A percentile compares a stretch with the other conserved stretches of the same genome.
phyloP scores from a whole-genome alignment of 1,140 invertebrate genomes.

The Mycetomoellerius zeteki region DNA sequence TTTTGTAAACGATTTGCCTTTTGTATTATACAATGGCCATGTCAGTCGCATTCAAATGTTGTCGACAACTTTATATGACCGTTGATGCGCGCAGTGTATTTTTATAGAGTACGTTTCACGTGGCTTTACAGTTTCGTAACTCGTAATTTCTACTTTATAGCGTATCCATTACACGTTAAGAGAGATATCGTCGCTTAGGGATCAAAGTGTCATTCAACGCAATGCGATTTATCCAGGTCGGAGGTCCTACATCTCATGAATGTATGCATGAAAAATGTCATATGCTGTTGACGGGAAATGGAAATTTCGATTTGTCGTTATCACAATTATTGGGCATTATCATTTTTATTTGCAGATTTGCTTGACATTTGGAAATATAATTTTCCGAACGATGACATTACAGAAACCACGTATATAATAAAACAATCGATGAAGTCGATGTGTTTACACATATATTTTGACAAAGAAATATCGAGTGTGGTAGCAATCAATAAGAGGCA shows the following conservation, averaged over 20 bases:
- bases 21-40: slow-evolving; percentile 33
- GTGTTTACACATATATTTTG: not conserved
- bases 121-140: slow-evolving; percentile 45
- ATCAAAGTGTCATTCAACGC: slow-evolving; percentile 50
- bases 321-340: not conserved
- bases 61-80: slow-evolving; percentile 20
- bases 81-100: not conserved
- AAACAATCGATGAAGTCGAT: not conserved
- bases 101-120: slow-evolving; percentile 27
- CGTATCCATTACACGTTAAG: slow-evolving; percentile 26
- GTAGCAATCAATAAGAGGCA: not conserved
- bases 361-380: not conserved
- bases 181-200: slow-evolving; percentile 23
- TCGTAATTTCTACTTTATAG: slow-evolving; percentile 46
- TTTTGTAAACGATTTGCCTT: slow-evolving; percentile 45
- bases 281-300: not conserved
- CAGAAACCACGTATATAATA: not conserved
- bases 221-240: slow-evolving; percentile 29
- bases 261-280: slow-evolving; percentile 46
- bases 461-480: not conserved
- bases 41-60: slow-evolving; percentile 45
- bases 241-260: slow-evolving; percentile 22
- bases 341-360: slow-evolving; percentile 18
- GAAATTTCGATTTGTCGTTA: slow-evolving; percentile 15
- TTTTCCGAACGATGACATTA: not conserved